Evolutionary conservation across 2,113 vertebrate species (phyloP), one percentile per base, ranked within the genome.

Genomic region (Oreamnos americanus): DNA sequence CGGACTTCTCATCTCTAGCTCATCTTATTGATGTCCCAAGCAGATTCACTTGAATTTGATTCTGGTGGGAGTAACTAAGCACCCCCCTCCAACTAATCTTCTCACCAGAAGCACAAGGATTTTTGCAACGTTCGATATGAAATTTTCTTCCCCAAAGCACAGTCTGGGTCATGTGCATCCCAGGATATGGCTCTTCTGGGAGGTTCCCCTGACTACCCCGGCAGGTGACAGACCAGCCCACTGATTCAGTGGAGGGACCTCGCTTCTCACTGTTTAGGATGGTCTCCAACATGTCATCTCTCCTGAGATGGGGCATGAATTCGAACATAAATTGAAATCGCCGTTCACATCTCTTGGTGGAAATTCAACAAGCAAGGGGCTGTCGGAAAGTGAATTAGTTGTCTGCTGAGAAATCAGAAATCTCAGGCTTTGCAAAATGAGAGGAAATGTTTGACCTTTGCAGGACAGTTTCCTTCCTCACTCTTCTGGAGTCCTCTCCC

Each of bases 391-490:
- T 94, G 95, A 45, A n/a, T 16, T 89, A 85, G 94, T 82, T 74
- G 92, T 64, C 97, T 97, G 53, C 94, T 4, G 97, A 97, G 93
- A 98, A 96, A 98, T 98, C n/a, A 58, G 64, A 97, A 98, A 60
- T 58, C 81, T 62, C 33, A 55, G 57, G 55, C 94, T 89, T 97
- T 76, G 82, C 25, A 74, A 81, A 94, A 97, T 87, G 97, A 98
- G 91, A 96, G 97, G 88, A 53, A 95, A 53, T 1, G n/a, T 51
- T 53, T 96, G 96, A 97, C 92, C 90, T 97, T 93, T 97, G 0
- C 0, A 90, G 87, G 92, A 95, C 78, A 81, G 71, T 91, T 89
- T 95, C 11, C 88, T 57, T 79, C 90, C 57, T 45, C 64, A 16
- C 78, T 89, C 43, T 60, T 60, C 30, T 1, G 15, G 30, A 87